A percentile compares a stretch with the other conserved stretches of the same genome.
phyloP scores from a whole-genome alignment of 2,113 vertebrate species.

The Buteo buteo region DNA sequence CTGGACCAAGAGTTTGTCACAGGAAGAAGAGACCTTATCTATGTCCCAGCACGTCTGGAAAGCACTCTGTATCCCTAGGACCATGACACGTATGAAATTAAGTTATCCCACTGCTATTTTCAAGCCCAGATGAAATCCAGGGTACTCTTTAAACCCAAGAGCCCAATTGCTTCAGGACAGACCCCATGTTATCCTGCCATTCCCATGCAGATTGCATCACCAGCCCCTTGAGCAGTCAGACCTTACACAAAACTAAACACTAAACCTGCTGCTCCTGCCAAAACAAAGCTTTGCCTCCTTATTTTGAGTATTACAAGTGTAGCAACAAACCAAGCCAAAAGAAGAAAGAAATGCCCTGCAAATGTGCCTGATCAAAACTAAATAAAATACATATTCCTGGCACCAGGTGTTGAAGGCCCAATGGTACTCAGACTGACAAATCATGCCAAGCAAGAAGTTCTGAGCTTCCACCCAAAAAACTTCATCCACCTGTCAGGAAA shows the following conservation, averaged over 20 bases:
- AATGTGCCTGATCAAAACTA: neutral
- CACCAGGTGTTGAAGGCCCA: neutral
- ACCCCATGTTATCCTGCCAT: rapidly evolving
- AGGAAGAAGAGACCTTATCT: neutral
- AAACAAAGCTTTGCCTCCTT: neutral
- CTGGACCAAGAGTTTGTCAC: neutral
- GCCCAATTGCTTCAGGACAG: neutral
- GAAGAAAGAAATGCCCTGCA: neutral
- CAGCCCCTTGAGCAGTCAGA: neutral
- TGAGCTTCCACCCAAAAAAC: neutral
- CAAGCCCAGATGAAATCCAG: neutral
- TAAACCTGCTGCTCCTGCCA: neutral
- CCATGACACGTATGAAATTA: neutral
- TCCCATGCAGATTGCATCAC: neutral
- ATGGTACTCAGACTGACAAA: neutral
- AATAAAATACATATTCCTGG: neutral
- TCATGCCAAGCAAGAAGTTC: neutral
- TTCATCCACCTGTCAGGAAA: neutral
- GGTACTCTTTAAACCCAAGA: neutral
- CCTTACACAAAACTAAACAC: neutral
- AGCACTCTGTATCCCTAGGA: neutral
- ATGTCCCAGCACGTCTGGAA: neutral
- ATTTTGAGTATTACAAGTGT: neutral
- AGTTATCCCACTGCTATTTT: neutral
- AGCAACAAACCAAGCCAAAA: neutral